phyloP scores from a whole-genome alignment of 2,113 vertebrate species.

The Parus major region DNA sequence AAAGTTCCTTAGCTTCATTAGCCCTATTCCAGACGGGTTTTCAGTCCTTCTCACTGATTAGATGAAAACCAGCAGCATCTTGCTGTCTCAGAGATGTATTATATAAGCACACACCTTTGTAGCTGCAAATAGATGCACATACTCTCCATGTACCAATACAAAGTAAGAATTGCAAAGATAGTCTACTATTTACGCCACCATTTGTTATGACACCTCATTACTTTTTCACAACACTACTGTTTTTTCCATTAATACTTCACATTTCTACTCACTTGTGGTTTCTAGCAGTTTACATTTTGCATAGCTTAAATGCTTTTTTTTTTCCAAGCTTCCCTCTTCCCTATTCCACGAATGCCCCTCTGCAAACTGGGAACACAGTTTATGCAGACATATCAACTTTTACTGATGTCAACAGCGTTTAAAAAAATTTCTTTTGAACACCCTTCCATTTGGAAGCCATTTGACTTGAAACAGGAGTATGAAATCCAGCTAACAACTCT shows the following conservation, averaged over 20 bases:
- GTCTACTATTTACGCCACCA: not conserved
- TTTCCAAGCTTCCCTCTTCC: not conserved
- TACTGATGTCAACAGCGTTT: not conserved
- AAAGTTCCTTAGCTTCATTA: not conserved
- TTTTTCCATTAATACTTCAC: constrained; percentile 42
- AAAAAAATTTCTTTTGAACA: not conserved
- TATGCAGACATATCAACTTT: not conserved
- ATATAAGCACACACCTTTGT: not conserved
- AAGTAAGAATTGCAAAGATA: not conserved
- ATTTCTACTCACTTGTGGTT: constrained; percentile 16
- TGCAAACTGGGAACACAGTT: not conserved
- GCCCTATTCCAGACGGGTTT: not conserved
- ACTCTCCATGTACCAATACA: not conserved
- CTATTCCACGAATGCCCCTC: not conserved
- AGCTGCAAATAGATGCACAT: not conserved
- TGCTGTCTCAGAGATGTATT: not conserved
- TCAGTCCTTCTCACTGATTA: not conserved
- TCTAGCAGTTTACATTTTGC: constrained; percentile 33
- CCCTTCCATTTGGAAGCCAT: not conserved
- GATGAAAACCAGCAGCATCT: not conserved
- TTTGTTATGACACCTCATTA: constrained; percentile 20
- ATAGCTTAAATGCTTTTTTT: not conserved
- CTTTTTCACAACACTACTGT: constrained; percentile 18
- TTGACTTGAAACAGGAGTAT: not conserved
- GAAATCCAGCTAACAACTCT: not conserved